Evolutionary conservation across 2,797 vertebrate species (phyloP).

Genomic region (Eptatretus atami): DNA sequence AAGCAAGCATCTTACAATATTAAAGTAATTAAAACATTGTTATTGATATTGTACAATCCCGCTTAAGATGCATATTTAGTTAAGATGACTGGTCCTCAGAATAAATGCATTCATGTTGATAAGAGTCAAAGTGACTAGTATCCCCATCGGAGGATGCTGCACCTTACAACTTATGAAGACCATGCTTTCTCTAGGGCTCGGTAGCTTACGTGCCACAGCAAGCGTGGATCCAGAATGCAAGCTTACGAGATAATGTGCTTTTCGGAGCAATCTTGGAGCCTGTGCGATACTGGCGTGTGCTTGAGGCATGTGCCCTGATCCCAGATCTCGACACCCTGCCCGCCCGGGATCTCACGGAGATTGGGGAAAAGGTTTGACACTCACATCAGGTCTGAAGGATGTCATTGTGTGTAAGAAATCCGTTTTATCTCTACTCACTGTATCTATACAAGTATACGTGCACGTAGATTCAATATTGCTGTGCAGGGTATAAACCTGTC

Average conservation of each 20-base stretch:
- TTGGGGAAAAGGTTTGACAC: slow-evolving; percentile 58
- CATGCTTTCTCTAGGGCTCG: slow-evolving; percentile 28
- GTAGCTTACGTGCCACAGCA: slow-evolving; percentile 85
- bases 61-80: no score
- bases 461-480: neutral
- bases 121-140: no score
- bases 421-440: no score
- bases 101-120: no score
- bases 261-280: slow-evolving; percentile 35
- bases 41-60: no score
- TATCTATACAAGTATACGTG: no score
- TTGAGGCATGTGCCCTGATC: slow-evolving; percentile 57
- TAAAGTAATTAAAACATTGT: no score
- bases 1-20: no score
- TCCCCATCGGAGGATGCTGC: no score
- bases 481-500: slow-evolving; percentile 78
- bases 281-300: slow-evolving; percentile 29
- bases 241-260: slow-evolving; percentile 60
- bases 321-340: slow-evolving; percentile 61
- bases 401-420: no score
- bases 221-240: slow-evolving; percentile 86
- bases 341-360: slow-evolving; percentile 65
- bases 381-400: neutral
- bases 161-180: neutral
- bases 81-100: no score